Conservation (phyloP, 2,888 invertebrate species). For the Drosophila kuntzei region DNA sequence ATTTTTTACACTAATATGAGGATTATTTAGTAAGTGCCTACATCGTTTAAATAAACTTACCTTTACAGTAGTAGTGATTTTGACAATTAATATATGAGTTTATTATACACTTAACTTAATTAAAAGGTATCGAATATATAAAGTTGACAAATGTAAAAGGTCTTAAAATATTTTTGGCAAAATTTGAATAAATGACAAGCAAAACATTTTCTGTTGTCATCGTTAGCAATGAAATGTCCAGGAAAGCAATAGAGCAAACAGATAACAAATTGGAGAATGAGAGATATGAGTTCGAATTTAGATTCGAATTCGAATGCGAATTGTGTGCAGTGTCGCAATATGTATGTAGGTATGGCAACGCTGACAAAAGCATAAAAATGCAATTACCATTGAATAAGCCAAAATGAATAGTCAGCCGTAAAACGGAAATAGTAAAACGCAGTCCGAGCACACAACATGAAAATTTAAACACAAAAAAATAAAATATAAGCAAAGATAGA, state of each 20-base stretch:
- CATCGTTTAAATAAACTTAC: too few relatives aligned
- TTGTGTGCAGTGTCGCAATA: constrained; percentile 42
- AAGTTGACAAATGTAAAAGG: constrained; percentile 29
- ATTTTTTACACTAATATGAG: too few relatives aligned
- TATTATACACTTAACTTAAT: background rate
- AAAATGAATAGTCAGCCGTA: constrained; percentile 61
- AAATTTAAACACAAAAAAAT: constrained; percentile 67
- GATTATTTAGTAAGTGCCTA: too few relatives aligned
- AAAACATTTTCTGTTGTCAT: constrained; percentile 41
- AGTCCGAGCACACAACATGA: constrained; percentile 45
- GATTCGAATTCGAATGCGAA: constrained; percentile 20
- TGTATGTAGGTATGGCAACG: constrained; percentile 21
- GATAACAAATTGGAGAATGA: constrained; percentile 4
- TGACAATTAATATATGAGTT: background rate
- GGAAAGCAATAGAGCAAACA: constrained; percentile 7
- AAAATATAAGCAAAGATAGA: constrained; percentile 35
- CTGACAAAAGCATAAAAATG: constrained; percentile 75
- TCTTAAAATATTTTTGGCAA: constrained; percentile 66
- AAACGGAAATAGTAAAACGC: constrained; percentile 66
- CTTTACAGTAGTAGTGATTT: too few relatives aligned
- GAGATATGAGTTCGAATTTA: constrained; percentile 25
- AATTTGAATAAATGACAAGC: constrained; percentile 60
- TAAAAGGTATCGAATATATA: background rate
- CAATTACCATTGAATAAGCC: constrained; percentile 65
- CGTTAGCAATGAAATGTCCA: constrained; percentile 29